phyloP scores from a whole-genome alignment of 2,888 invertebrate species.

The Bimastos eiseni region DNA sequence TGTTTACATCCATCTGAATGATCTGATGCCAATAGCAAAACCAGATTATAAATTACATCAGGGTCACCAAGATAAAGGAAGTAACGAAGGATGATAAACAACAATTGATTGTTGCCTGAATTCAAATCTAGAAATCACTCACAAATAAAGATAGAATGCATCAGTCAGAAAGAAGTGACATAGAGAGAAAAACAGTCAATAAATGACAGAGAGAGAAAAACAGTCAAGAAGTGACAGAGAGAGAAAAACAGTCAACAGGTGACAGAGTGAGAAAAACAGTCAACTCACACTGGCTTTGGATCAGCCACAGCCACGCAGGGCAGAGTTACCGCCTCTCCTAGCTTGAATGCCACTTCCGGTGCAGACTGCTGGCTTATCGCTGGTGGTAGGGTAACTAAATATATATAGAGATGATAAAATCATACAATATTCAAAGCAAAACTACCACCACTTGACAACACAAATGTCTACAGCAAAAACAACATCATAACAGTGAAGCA shows the following conservation, averaged over 20 bases:
- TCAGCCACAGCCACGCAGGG: conserved; percentile 26
- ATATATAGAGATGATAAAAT: conserved; percentile 14
- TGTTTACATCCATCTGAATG: too few species aligned
- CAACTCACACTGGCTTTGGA: conserved; percentile 26
- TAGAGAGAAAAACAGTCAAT: too few species aligned
- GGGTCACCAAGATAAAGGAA: neutral
- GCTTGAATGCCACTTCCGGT: conserved; percentile 6
- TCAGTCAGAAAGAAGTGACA: neutral
- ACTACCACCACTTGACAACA: neutral
- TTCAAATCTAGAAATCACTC: neutral
- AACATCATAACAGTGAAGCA: neutral
- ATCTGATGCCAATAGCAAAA: neutral
- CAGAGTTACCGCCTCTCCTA: conserved; percentile 14
- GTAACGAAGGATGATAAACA: too few species aligned
- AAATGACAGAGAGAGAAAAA: neutral
- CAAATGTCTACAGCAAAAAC: neutral
- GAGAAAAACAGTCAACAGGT: too few species aligned
- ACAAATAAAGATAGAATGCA: neutral
- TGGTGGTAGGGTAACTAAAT: conserved; percentile 28
- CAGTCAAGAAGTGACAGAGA: too few species aligned
- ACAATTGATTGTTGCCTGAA: too few species aligned
- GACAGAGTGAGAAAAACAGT: neutral
- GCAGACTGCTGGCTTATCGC: conserved; percentile 7
- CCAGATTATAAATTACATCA: too few species aligned
- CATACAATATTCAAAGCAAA: conserved; percentile 7